Evolutionary conservation across 2,797 vertebrate genomes (phyloP), one percentile per base, ranked within the genome.

Genomic region (Leptodactylus fallax): DNA sequence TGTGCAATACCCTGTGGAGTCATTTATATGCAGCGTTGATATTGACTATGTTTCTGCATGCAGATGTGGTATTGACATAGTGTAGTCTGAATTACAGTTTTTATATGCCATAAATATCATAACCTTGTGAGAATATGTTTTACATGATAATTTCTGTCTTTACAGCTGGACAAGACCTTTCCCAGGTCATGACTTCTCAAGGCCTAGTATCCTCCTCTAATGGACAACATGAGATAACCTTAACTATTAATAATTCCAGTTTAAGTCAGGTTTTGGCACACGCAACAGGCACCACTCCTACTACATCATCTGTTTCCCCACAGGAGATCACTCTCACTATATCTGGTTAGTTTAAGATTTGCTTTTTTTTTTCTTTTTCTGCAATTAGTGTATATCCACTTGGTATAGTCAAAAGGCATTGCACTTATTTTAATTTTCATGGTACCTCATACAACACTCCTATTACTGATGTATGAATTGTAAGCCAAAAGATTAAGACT

Each of bases 271-370:
- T 97, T 72, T 91, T 98, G 17, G 97, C 96, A 71, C 97, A 98
- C 91, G 96, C 97, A 51, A 94, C 96, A 0, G 95, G 95, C 16
- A 94, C 95, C 1, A 90, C 95, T 1, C 90, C 95, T 21, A 88
- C 93, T 0, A 89, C 91, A 0, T 93, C 95, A 27, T 92, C 95
- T 21, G 96, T 93, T 90, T 95, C 96, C 71, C 95, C 97, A 36
- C 97, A 98, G 93, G 98, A 99, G 93, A 99, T 99, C 92, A 99
- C 98, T 0, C 97, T 99, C 87, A 99, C 98, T 8, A 98, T 99
- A 95, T 98, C 98, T 92, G 98, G 98, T 98, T 91, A 90, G 91
- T 93, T 78, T 0, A 49, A 74, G 12, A 23, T 13, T 45, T 74
- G 6, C 61, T 67, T 49, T 36, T 6, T 21, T 25, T 19, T 10